Percentiles rank a stretch among this genome's conserved stretches.
phyloP scores from a whole-genome alignment of 2,797 vertebrate species.

The Stomatorhinus walkeri region DNA sequence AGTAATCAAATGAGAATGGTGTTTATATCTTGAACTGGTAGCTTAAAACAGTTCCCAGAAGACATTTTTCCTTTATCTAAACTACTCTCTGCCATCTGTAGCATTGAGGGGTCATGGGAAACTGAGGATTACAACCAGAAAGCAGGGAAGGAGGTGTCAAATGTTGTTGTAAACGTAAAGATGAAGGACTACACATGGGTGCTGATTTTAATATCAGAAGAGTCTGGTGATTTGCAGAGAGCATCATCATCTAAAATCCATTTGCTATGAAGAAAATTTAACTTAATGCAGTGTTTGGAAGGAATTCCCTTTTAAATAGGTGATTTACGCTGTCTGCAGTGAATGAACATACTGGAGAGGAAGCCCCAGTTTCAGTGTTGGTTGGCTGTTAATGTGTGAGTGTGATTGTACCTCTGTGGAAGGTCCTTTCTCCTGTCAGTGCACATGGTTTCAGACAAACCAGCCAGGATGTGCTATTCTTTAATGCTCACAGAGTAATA shows the following conservation, averaged over 20 bases:
- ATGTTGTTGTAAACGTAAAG: neutral
- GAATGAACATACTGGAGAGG: neutral
- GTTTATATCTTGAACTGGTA: neutral
- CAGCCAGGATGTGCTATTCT: slow-evolving; percentile 55
- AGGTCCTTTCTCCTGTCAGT: slow-evolving; percentile 60
- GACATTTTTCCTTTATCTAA: neutral
- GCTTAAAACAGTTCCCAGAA: slow-evolving; percentile 2
- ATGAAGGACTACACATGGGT: neutral
- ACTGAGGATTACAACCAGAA: neutral
- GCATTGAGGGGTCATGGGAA: neutral
- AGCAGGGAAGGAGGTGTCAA: neutral
- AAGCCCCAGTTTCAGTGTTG: slow-evolving; percentile 10
- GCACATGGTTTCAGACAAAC: slow-evolving; percentile 64
- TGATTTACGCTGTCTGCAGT: neutral
- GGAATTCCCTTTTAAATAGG: neutral
- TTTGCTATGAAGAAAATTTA: neutral
- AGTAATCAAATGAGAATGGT: neutral
- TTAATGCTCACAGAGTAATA: slow-evolving; percentile 61
- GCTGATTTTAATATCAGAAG: neutral
- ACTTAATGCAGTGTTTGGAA: neutral
- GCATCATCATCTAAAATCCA: neutral
- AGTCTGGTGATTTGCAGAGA: neutral
- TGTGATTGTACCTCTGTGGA: slow-evolving; percentile 39
- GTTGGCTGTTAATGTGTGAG: neutral
- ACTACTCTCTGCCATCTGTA: neutral